Percentiles rank a stretch among this genome's conserved stretches.
Conservation (phyloP, 2,797 vertebrate genomes). For the Apogon talboti region DNA sequence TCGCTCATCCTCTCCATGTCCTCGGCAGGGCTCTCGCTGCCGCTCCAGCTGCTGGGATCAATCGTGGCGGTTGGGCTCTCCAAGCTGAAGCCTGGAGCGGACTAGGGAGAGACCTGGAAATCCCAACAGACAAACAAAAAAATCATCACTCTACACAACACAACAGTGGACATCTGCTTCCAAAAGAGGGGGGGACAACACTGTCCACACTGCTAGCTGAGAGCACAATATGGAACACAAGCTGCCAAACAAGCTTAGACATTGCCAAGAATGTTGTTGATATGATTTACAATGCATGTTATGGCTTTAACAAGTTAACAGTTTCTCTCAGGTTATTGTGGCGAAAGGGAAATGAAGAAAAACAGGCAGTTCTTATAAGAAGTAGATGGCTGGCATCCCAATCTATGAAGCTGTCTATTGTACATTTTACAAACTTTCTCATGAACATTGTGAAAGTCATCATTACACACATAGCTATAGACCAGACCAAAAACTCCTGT, state of each 20-base stretch:
- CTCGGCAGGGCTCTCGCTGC: conserved; percentile 99
- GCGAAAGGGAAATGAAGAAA: no score
- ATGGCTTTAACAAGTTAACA: conserved; percentile 28
- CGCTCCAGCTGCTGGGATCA: conserved; percentile 99
- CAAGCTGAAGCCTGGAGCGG: conserved; percentile 95
- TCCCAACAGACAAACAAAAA: conserved; percentile 63
- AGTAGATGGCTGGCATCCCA: conserved; percentile 2
- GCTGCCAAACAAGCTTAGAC: conserved; percentile 46
- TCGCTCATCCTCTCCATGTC: conserved; percentile 99
- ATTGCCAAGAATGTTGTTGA: conserved; percentile 43
- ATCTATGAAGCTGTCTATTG: conserved; percentile 15
- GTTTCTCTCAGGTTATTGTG: conserved; percentile 17
- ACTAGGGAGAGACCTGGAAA: conserved; percentile 92
- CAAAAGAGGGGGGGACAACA: conserved; percentile 23
- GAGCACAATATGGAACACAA: conserved; percentile 26
- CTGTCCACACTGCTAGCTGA: conserved; percentile 27
- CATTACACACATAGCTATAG: conserved; percentile 33
- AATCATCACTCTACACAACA: conserved; percentile 51
- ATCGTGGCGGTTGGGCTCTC: conserved; percentile 92
- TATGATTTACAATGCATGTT: conserved; percentile 44
- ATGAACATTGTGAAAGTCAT: conserved; percentile 42
- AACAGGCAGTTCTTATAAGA: background rate
- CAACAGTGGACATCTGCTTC: conserved; percentile 36
- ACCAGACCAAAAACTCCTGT: conserved; percentile 35
- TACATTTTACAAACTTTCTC: conserved; percentile 32